Evolutionary conservation across 2,113 vertebrate species (phyloP), one percentile per base, ranked within the genome.

Genomic region (Aleadryas rufinucha): DNA sequence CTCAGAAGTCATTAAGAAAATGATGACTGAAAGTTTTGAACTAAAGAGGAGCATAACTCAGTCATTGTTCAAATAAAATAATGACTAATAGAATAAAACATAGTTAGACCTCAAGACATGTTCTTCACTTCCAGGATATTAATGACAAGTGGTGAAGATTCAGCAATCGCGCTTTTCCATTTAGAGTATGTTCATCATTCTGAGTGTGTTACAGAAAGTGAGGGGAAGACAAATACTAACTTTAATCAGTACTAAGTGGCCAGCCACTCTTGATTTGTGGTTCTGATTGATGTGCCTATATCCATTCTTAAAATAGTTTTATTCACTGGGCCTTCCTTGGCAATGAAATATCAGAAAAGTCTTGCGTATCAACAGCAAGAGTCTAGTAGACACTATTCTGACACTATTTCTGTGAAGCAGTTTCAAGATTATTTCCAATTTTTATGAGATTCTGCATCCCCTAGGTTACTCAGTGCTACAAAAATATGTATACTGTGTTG

Each of bases 281-380:
- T 82, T 93, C 83, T 94, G 80, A 87, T 89, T 89, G 53, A 92
- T 95, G 57, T 89, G 49, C 84, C 83, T 92, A 15, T 92, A 82
- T 90, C 39, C 56, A 44, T 84, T 94, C 86, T 86, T 94, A 90
- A 92, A 94, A 90, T 81, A 90, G 41, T 84, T 96, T 92, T 71
- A 81, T 91, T 88, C 80, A 92, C 14, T 71, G 49, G 26, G 28
- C 44, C 52, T 88, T 96, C 64, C 49, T 78, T 78, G 56, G 85
- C 64, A 95, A 65, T 69, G 41, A 81, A 44, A 59, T 71, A 44
- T 64, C 60, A 71, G 87, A 69, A 75, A 90, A 95, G 31, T 93
- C 76, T 84, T 88, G 39, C 44, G 53, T 89, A 35, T 90, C 88
- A 78, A 76, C 68, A 86, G 56, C 3, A 22, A 68, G 27, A 92